These are phyloP conservation scores for Liolophura sinensis DNA, from an alignment of 1,140 invertebrate species.

Conservation along the genomic window DNA sequence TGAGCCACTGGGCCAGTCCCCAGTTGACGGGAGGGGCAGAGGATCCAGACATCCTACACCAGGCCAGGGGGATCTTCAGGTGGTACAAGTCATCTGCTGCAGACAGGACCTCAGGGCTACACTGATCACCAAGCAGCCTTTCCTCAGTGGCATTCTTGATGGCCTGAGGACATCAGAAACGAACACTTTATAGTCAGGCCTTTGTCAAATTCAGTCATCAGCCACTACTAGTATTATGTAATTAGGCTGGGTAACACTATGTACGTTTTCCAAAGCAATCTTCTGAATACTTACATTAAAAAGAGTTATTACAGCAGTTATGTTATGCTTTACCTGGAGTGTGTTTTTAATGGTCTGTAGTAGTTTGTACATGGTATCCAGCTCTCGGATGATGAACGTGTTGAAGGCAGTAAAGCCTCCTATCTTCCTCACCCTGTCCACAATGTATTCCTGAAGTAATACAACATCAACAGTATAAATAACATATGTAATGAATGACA, in stretches of 20 bases:
- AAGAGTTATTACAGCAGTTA: no score
- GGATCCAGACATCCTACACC: conserved; percentile 47
- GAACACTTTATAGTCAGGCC: not conserved
- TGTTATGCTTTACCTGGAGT: conserved; percentile 35
- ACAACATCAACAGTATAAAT: not conserved
- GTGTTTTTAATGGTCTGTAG: conserved; percentile 50
- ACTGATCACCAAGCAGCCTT: conserved; percentile 46
- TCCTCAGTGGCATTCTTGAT: conserved; percentile 53
- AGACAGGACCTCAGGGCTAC: conserved; percentile 42
- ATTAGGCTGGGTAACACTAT: no score
- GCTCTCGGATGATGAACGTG: conserved; percentile 55
- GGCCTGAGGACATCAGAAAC: conserved; percentile 30
- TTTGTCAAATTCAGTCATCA: no score
- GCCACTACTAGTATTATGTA: no score
- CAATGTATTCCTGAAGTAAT: conserved; percentile 48
- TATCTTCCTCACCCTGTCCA: conserved; percentile 54
- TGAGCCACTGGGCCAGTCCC: conserved; percentile 48
- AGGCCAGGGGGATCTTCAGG: conserved; percentile 48
- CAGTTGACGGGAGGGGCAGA: conserved; percentile 50
- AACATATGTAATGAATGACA: no score
- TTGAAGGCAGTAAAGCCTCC: conserved; percentile 55
- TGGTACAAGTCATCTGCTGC: conserved; percentile 56
- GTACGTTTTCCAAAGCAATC: no score
- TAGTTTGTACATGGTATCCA: conserved; percentile 52
- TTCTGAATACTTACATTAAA: no score